Evolutionary conservation across 2,797 vertebrate genomes (phyloP).

Genomic region (Acanthurus leucopareius): DNA sequence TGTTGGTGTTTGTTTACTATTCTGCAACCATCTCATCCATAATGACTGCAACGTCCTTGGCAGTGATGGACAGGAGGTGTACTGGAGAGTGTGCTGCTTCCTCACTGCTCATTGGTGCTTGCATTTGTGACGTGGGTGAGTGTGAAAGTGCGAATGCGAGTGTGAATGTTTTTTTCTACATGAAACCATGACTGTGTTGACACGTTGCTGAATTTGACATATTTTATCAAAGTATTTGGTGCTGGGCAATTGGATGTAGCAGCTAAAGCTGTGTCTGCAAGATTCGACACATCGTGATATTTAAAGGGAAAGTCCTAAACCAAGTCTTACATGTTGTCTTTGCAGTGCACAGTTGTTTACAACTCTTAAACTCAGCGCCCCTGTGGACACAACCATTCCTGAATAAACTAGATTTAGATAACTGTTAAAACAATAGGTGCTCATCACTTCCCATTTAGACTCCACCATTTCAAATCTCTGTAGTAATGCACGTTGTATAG

Average conservation of each 20-base stretch:
- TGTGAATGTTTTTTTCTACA: slow-evolving; percentile 72
- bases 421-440: slow-evolving; percentile 93
- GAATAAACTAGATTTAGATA: slow-evolving; percentile 91
- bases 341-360: slow-evolving; percentile 95
- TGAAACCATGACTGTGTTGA: slow-evolving; percentile 80
- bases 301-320: slow-evolving; percentile 89
- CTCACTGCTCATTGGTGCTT: slow-evolving; percentile 82
- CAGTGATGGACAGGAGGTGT: slow-evolving; percentile 79
- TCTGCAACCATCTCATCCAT: slow-evolving; percentile 83
- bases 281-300: slow-evolving; percentile 88
- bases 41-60: slow-evolving; percentile 81
- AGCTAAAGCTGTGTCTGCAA: slow-evolving; percentile 89
- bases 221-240: slow-evolving; percentile 86
- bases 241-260: slow-evolving; percentile 90
- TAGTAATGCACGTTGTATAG: slow-evolving; percentile 99
- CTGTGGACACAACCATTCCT: slow-evolving; percentile 84
- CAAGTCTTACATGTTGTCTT: slow-evolving; percentile 89
- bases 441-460: slow-evolving; percentile 93
- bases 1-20: slow-evolving; percentile 86
- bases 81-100: slow-evolving; percentile 73
- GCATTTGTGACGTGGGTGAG: slow-evolving; percentile 82
- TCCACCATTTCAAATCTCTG: slow-evolving; percentile 96
- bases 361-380: slow-evolving; percentile 90
- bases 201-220: slow-evolving; percentile 79
- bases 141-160: slow-evolving; percentile 74